Base-by-base conservation (phyloP, 2,797 vertebrate species). In the Bryconaethiops microstoma region DNA sequence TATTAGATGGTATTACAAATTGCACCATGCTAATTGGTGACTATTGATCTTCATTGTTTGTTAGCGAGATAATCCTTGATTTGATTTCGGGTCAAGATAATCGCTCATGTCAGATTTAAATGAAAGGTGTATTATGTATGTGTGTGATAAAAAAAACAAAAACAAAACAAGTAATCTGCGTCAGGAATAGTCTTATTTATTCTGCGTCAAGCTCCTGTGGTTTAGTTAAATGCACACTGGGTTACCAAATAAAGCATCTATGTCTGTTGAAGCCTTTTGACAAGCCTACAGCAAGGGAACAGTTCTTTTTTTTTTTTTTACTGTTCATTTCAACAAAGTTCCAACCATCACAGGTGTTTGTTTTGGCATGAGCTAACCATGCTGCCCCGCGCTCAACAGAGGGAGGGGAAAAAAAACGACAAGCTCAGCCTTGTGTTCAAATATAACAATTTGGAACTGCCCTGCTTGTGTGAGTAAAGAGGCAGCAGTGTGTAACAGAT, bases 391-490 rank as follows among this genome's bases (percentile, higher is more conserved):
- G 57, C 50, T 78, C 72, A 73, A 57, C 25, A 12, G 73, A 21
- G 42, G 39, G 69, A 69, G 40, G 42, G 42, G 10, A 52, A 52
- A 70, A 21, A 29, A 62, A 77, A 81, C 70, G 70, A 83, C 76
- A 84, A 79, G 76, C 69, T 77, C 65, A 79, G 50, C 76, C 72
- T 81, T 74, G 82, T 84, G 72, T 79, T 82, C 67, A 62, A 48
- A 65, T 68, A 79, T 50, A 52, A 79, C 76, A 81, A 79, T 77
- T 71, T 80, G 74, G 60, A 77, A 57, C 39, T 65, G 83, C 71
- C 67, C 70, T 76, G 77, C 13, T 70, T 80, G 62, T 69, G 35
- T 12, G 19, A 60, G 80, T 68, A 70, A 78, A 72, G 45, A 14
- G 23, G 75, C 76, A 52, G 35, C 5, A 19, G 62, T 48, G 17